A percentile compares a stretch with the other conserved stretches of the same genome.
These are phyloP conservation scores for Archocentrus centrarchus DNA, from an alignment of 2,113 vertebrate genomes.

Conservation along the genomic window DNA sequence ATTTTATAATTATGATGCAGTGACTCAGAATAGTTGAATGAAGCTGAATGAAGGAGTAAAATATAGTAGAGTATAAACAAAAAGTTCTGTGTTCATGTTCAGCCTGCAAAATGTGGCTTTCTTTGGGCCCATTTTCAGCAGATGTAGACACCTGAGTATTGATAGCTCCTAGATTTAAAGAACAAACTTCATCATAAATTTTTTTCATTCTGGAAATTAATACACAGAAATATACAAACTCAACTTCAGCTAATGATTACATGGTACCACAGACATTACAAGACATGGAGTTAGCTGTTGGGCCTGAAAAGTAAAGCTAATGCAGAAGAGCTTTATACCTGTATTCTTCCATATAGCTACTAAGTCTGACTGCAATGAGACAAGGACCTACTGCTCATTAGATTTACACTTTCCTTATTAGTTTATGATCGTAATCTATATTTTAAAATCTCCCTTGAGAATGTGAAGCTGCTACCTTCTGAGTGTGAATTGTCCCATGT, in stretches of 20 bases:
- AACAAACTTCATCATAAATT: not conserved
- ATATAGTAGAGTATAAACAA: not conserved
- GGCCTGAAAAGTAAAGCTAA: not conserved
- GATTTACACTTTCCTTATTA: too few species aligned
- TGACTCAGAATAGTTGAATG: not conserved
- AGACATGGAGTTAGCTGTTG: not conserved
- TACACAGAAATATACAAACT: not conserved
- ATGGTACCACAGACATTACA: not conserved
- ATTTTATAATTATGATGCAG: constrained; percentile 1
- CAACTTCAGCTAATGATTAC: not conserved
- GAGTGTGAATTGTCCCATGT: too few species aligned
- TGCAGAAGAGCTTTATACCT: not conserved
- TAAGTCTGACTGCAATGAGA: too few species aligned
- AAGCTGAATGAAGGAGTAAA: not conserved
- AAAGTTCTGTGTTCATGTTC: not conserved
- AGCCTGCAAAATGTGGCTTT: not conserved
- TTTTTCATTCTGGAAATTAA: not conserved
- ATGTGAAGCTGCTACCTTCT: too few species aligned
- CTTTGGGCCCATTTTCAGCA: not conserved
- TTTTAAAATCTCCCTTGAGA: too few species aligned
- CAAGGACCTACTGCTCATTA: too few species aligned
- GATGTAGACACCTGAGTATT: not conserved
- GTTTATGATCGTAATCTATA: too few species aligned
- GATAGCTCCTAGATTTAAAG: not conserved
- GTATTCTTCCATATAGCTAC: not conserved